Base-by-base conservation (phyloP, 1,140 invertebrate genomes). In the Choristoneura fumiferana region DNA sequence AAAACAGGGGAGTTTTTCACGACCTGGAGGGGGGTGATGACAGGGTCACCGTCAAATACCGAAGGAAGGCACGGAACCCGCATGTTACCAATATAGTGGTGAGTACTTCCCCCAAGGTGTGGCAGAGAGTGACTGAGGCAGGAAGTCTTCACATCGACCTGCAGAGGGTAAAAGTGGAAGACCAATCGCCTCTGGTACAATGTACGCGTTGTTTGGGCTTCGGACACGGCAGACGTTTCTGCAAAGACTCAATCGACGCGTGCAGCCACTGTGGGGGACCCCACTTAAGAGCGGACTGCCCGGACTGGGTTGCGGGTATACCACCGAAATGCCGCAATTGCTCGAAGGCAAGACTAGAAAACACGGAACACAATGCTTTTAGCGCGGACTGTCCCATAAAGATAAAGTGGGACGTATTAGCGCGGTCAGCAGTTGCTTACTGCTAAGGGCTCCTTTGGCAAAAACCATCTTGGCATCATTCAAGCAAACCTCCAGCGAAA, bases 401-500 rank as follows among this genome's bases (percentile, higher is more conserved):
- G 6, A 14, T 4, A 15, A 40, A 40, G 15, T 29, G 52, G 29
- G 13, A 34, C 15, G 4, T 2, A 0, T 18, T 49, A 22, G 43
- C 43, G 2, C 8, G 39, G 9, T 8, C 13, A 43, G 9, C 35
- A 1, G 35, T 37, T 3, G 35, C 35, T 3, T 37, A 39, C 13
- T 39, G 37, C 37, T 39, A 39, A 39, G 5, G 37, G n/a, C 4
- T 4, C 12, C 9, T 12, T 12, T 5, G 37, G n/a, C 1, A 13
- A 39, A n/a, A 39, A 12, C 37, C 5, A 1, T 1, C 13, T 13
- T 13, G 1, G 0, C n/a, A n/a, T 39, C 10, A 1, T 39, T 1
- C 37, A 39, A 13, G 10, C 38, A 2, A 65, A 60, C 39, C 40
- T 65, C 12, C 63, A 60, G 18, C 12, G 63, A 12, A 65, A 53